These are phyloP conservation scores for Dolomedes plantarius DNA, from an alignment of 2,888 invertebrate species.

Conservation along the genomic window DNA sequence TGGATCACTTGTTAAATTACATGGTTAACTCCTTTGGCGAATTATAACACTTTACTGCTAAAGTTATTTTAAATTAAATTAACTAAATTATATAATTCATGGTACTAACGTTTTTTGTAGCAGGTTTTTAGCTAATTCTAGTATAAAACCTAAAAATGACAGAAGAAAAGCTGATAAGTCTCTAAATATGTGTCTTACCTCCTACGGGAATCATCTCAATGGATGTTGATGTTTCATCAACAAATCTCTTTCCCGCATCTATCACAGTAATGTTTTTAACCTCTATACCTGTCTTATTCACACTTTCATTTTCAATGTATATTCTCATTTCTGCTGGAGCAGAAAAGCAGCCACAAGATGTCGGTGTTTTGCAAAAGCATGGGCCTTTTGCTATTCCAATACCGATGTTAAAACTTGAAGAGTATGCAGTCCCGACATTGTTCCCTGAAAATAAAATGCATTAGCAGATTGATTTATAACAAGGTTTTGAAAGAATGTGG, in stretches of 20 bases:
- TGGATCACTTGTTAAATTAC: no score
- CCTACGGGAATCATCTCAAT: background rate
- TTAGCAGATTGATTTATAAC: no score
- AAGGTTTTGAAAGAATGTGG: no score
- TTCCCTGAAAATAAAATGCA: background rate
- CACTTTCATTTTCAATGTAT: background rate
- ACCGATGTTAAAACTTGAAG: constrained; percentile 75
- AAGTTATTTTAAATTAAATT: no score
- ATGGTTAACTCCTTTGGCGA: no score
- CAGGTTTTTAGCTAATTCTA: no score
- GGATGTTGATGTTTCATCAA: constrained; percentile 17
- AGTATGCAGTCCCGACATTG: constrained; percentile 16
- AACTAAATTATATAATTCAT: no score
- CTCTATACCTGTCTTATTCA: background rate
- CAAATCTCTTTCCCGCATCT: background rate
- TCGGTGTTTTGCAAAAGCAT: constrained; percentile 78
- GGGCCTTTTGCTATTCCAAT: constrained; percentile 80
- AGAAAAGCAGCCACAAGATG: constrained; percentile 25
- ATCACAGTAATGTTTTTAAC: constrained; percentile 5
- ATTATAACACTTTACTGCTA: no score
- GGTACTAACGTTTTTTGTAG: no score
- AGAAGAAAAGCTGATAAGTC: no score
- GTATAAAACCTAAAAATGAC: no score
- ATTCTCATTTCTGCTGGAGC: constrained; percentile 28
- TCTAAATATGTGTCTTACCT: no score